Evolutionary conservation across 1,140 invertebrate genomes (phyloP), one percentile per base, ranked within the genome.

Genomic region (Achatina immaculata): DNA sequence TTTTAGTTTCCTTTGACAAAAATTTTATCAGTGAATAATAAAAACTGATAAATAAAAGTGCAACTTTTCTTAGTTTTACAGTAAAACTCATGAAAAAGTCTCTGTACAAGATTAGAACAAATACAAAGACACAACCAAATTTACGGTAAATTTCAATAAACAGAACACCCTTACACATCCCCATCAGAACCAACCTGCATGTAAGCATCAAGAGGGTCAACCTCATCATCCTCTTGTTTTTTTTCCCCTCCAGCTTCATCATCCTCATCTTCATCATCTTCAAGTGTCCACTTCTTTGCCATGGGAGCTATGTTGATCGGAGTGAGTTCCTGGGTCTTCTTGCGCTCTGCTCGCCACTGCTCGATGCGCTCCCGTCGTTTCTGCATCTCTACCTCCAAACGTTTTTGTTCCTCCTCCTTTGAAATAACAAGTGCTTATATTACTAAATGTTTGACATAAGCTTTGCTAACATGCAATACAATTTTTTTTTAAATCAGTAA

Each of bases 141-240:
- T n/a, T n/a, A n/a, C n/a, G n/a, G n/a, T n/a, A n/a, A n/a, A n/a
- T n/a, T n/a, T n/a, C n/a, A n/a, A n/a, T n/a, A n/a, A n/a, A n/a
- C n/a, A n/a, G n/a, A n/a, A n/a, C n/a, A n/a, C n/a, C n/a, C n/a
- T n/a, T n/a, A n/a, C n/a, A n/a, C n/a, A n/a, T n/a, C n/a, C n/a
- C n/a, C n/a, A n/a, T n/a, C n/a, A 66, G 7, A 78, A n/a, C 80
- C 84, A 94, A 92, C 96, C 90, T 95, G 94, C 98, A 99, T 99
- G 88, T 96, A 99, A 11, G 97, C 97, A 94, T 99, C 97, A 9
- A 99, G 92, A 21, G 98, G 96, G 93, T 99, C 98, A 69, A 98
- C 94, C 91, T 98, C 97, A 82, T 97, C 91, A 66, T 91, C 91
- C 78, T 90, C 89, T 7, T 85, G 83, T 43, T 81, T 83, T 7